phyloP scores from a whole-genome alignment of 2,888 invertebrate species.

The Drosophila subquinaria region DNA sequence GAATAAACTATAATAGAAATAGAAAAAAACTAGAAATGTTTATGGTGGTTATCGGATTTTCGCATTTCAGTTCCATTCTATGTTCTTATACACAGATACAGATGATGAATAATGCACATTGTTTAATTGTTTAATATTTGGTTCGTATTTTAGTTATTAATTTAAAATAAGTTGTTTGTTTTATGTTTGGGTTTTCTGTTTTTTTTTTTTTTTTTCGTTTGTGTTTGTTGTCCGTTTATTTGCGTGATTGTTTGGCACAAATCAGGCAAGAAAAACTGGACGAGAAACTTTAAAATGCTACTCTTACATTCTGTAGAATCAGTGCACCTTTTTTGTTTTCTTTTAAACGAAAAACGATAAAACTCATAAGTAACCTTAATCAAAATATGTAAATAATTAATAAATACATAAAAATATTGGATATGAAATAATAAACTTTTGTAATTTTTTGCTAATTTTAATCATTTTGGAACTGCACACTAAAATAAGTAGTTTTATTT shows the following conservation, averaged over 20 bases:
- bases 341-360: slow-evolving; percentile 41
- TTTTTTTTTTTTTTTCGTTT: slow-evolving; percentile 26
- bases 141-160: slow-evolving; percentile 43
- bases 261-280: slow-evolving; percentile 84
- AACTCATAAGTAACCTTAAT: slow-evolving; percentile 24
- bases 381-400: slow-evolving; percentile 30
- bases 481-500: background rate
- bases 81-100: slow-evolving; percentile 34
- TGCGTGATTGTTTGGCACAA: slow-evolving; percentile 79
- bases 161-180: slow-evolving; percentile 56
- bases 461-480: slow-evolving; percentile 10
- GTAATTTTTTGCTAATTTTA: slow-evolving; percentile 4
- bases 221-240: slow-evolving; percentile 81
- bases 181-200: slow-evolving; percentile 41
- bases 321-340: slow-evolving; percentile 81
- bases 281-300: slow-evolving; percentile 84
- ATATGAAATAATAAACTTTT: background rate
- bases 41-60: slow-evolving; percentile 54
- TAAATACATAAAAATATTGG: background rate
- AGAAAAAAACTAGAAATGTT: slow-evolving; percentile 56
- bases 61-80: slow-evolving; percentile 60
- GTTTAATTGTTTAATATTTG: slow-evolving; percentile 40
- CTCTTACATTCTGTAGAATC: slow-evolving; percentile 85
- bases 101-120: slow-evolving; percentile 47
- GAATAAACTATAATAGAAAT: slow-evolving; percentile 47